Evolutionary conservation across 2,888 invertebrate species (phyloP).

Genomic region (Rhorus exstirpatorius): DNA sequence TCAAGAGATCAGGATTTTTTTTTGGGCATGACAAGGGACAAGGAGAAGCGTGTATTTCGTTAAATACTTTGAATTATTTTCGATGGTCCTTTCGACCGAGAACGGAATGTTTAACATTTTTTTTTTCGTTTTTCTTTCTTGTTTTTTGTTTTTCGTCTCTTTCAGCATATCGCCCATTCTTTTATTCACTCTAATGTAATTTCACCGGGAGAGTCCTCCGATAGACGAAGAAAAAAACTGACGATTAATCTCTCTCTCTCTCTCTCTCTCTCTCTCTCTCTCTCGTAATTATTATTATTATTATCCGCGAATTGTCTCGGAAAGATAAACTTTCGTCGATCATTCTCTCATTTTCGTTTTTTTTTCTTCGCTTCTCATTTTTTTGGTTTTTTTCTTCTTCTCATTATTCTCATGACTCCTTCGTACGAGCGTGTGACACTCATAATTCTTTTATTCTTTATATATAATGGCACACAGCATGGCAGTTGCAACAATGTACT

Average conservation of each 20-base stretch:
- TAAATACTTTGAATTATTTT: slow-evolving; percentile 63
- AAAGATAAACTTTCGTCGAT: slow-evolving; percentile 20
- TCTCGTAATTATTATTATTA: slow-evolving; percentile 49
- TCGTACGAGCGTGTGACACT: slow-evolving; percentile 24
- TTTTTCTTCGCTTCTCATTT: slow-evolving; percentile 38
- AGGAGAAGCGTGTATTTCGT: slow-evolving; percentile 24
- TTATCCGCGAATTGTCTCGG: neutral
- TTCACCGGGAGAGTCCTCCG: slow-evolving; percentile 24
- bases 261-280: too few species aligned
- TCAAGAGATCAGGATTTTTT: slow-evolving; percentile 56
- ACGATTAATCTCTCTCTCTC: slow-evolving; percentile 52
- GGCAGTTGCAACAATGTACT: slow-evolving; percentile 85
- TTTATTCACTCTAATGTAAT: slow-evolving; percentile 17
- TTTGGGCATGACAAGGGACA: neutral
- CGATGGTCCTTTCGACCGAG: slow-evolving; percentile 67
- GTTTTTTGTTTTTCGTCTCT: slow-evolving; percentile 2
- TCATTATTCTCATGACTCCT: slow-evolving; percentile 33
- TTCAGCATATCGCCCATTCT: neutral
- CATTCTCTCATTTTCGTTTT: slow-evolving; percentile 21
- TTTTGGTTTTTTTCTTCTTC: slow-evolving; percentile 19
- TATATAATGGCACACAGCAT: slow-evolving; percentile 86
- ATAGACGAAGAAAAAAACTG: slow-evolving; percentile 56
- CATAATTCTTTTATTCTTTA: slow-evolving; percentile 73
- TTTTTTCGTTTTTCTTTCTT: slow-evolving; percentile 41
- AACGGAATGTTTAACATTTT: slow-evolving; percentile 67